Percentiles rank a stretch among this genome's conserved stretches.
phyloP scores from a whole-genome alignment of 2,113 vertebrate species.

The Corythornis vintsioides region DNA sequence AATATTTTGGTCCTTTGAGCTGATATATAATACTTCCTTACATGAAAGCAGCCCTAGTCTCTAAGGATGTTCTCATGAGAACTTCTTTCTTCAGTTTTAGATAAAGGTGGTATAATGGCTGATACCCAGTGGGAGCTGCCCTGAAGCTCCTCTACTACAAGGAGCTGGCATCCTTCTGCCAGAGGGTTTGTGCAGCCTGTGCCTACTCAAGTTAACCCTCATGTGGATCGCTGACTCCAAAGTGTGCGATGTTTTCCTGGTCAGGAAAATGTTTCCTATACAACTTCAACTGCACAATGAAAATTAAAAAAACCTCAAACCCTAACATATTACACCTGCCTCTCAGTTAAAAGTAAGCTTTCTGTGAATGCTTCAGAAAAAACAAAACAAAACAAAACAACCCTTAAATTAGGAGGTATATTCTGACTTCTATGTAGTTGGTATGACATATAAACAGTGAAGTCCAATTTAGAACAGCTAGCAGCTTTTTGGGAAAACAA shows the following conservation, averaged over 20 bases:
- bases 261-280: neutral
- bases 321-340: neutral
- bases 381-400: neutral
- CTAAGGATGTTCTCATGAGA: neutral
- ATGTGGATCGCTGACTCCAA: too few relatives aligned
- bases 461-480: neutral
- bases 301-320: neutral
- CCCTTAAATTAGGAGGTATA: neutral
- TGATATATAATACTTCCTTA: neutral
- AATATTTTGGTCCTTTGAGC: neutral
- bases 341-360: neutral
- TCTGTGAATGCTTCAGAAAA: neutral
- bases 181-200: fast-evolving
- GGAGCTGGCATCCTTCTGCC: neutral
- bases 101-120: neutral
- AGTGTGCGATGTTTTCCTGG: fast-evolving
- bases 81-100: neutral
- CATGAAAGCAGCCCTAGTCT: neutral
- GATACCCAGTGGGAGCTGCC: neutral
- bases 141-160: fast-evolving
- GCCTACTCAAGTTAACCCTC: fast-evolving
- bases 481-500: neutral
- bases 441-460: neutral
- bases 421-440: neutral
- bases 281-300: neutral